Evolutionary conservation across 2,113 vertebrate genomes (phyloP), one percentile per base, ranked within the genome.

Genomic region (Dolichotis patagonum): DNA sequence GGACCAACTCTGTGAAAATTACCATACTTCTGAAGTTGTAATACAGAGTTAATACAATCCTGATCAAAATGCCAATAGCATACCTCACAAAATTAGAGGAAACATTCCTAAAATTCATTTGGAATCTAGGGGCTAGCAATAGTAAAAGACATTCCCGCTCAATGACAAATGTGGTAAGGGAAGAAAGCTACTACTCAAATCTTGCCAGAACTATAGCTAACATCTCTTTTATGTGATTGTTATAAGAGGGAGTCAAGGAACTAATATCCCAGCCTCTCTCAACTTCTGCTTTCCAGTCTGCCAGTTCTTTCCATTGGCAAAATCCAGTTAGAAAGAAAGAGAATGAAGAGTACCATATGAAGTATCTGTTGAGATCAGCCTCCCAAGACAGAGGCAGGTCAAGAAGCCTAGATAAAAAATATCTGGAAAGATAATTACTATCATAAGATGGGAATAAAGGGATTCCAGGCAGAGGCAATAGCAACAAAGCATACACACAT

Each of bases 101-200:
- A 28, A 62, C 60, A 62, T 28, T 28, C 60, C 26, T 62, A 28
- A 62, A 62, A 62, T 62, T 62, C 60, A 62, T 62, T 62, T 62
- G 60, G 5, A 62, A 62, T 19, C 38, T 46, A 78, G 19, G 62
- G n/a, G 87, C 8, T 65, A 28, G 28, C 71, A 91, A 22, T 78
- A 85, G 38, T 69, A 88, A 96, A 93, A 95, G 38, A 11, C 77
- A 17, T 96, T 83, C 8, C 52, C n/a, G 46, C 30, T 24, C 26
- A 91, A 56, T 86, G 28, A 35, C 32, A 69, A 16, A 85, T 78
- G 26, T 3, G 1, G n/a, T 62, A 41, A 69, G 43, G 17, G 41
- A 20, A 90, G 26, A 19, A 86, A 67, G 11, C 41, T 62, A 2
- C 63, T 78, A 71, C 54, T 91, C 60, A 73, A 92, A 78, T 85